These are phyloP conservation scores for Pteronura brasiliensis DNA, from an alignment of 2,113 vertebrate species.

Conservation along the genomic window DNA sequence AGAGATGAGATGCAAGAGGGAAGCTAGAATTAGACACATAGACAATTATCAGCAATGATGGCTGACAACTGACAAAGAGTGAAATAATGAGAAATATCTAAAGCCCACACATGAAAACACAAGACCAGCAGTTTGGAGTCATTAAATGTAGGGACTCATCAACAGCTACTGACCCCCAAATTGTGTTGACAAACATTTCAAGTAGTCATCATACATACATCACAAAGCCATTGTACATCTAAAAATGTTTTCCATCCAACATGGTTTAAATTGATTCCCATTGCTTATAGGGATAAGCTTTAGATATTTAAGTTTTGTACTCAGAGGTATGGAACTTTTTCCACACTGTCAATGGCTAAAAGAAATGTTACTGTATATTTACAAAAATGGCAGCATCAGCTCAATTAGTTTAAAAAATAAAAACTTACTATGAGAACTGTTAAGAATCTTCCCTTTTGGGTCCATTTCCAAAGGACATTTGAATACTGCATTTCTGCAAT, in stretches of 20 bases:
- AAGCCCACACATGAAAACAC: not conserved
- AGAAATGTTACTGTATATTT: not conserved
- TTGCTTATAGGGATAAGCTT: not conserved
- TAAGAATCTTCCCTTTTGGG: conserved; percentile 3
- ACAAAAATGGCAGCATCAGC: not conserved
- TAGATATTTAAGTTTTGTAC: not conserved
- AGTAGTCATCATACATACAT: not conserved
- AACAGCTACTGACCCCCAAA: not conserved
- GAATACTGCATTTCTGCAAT: not conserved
- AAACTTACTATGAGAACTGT: not conserved
- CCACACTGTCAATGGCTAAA: not conserved
- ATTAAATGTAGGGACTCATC: not conserved
- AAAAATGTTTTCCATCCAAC: not conserved
- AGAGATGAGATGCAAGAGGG: not conserved
- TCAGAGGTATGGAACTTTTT: not conserved
- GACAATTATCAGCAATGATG: not conserved
- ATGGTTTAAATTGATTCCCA: not conserved
- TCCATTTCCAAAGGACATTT: not conserved
- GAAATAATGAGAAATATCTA: not conserved
- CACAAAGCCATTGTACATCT: not conserved
- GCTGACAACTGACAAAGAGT: conserved; percentile 36
- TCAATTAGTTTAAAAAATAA: not conserved
- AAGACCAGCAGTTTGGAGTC: not conserved
- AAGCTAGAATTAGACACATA: not conserved
- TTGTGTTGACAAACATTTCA: not conserved